Conservation (phyloP, 1,140 invertebrate species). For the Pomacea maculata region DNA sequence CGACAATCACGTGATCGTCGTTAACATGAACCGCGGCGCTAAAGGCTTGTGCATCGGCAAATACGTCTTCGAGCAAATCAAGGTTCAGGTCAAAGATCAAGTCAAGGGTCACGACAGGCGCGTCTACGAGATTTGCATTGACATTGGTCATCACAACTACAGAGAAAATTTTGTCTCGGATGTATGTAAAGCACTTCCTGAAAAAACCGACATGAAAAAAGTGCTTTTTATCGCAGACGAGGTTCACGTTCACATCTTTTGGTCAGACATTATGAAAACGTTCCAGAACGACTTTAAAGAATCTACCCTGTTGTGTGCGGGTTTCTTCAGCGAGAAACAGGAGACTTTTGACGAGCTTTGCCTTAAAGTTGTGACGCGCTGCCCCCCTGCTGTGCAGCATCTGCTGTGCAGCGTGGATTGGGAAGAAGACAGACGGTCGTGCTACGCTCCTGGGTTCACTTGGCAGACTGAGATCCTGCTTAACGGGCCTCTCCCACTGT, state of each 20-base stretch:
- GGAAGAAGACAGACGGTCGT: neutral
- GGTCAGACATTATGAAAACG: neutral
- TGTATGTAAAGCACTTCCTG: neutral
- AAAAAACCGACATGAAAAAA: neutral
- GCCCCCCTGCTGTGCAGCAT: conserved; percentile 8
- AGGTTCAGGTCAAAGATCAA: no score
- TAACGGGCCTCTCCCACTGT: no score
- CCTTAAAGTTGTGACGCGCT: neutral
- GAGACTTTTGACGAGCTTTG: neutral
- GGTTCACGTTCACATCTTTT: neutral
- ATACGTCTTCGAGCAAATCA: neutral
- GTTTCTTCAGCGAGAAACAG: conserved; percentile 4
- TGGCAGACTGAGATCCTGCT: no score
- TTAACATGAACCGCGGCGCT: conserved; percentile 18
- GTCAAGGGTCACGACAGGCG: no score
- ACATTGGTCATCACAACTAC: no score
- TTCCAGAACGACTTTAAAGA: neutral
- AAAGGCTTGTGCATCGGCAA: conserved; percentile 1
- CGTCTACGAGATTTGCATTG: no score
- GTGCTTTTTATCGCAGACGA: conserved; percentile 19
- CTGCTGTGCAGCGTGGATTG: conserved; percentile 23
- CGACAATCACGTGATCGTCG: conserved; percentile 2
- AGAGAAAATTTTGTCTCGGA: neutral
- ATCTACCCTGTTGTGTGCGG: conserved; percentile 7
- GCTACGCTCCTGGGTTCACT: no score